Conservation (phyloP, 1,140 invertebrate species). For the Probaryconus sp. region DNA sequence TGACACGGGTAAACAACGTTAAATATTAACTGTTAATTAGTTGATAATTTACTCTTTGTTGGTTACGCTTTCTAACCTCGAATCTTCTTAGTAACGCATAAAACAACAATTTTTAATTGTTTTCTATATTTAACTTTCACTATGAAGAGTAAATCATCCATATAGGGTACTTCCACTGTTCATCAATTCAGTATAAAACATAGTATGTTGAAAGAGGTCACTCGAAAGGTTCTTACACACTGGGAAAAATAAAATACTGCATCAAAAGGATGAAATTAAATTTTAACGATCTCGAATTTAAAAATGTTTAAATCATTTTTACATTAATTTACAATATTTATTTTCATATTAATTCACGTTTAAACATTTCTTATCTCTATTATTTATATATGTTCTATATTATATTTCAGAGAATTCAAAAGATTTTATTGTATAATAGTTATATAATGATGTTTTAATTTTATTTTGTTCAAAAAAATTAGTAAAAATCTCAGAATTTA, state of each 20-base stretch:
- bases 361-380: too few species aligned
- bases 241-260: too few species aligned
- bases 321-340: too few species aligned
- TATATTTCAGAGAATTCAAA: too few species aligned
- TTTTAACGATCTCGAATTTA: slow-evolving; percentile 6
- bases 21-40: slow-evolving; percentile 15
- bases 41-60: slow-evolving; percentile 14
- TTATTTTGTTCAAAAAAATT: too few species aligned
- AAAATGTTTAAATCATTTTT: too few species aligned
- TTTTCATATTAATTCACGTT: too few species aligned
- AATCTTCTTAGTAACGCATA: slow-evolving; percentile 14
- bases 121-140: slow-evolving; percentile 19
- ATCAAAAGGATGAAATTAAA: slow-evolving; percentile 8
- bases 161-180: slow-evolving; percentile 4
- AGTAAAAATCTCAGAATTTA: too few species aligned
- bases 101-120: slow-evolving; percentile 6
- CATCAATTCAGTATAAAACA: slow-evolving; percentile 24
- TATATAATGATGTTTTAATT: too few species aligned
- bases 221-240: slow-evolving; percentile 18
- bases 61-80: slow-evolving; percentile 17
- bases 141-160: slow-evolving; percentile 14
- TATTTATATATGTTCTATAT: too few species aligned
- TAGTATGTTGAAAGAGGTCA: slow-evolving; percentile 17
- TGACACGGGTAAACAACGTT: not conserved
- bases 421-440: too few species aligned